Base-by-base conservation (phyloP, 2,888 invertebrate genomes). In the Electrophaes corylata region DNA sequence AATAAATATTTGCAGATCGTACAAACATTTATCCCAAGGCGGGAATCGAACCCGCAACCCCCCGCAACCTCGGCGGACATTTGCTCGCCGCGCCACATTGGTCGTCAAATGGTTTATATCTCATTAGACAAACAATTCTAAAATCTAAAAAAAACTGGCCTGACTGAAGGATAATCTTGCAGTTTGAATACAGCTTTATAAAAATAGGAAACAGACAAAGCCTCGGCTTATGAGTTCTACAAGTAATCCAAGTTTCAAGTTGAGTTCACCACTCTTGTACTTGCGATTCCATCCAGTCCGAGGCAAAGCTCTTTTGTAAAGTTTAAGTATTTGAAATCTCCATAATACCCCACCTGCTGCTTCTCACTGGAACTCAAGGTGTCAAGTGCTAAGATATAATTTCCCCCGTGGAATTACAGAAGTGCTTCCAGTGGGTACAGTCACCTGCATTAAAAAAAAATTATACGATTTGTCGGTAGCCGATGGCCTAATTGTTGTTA, bases 301-400 rank as follows among this genome's bases (percentile, higher is more conserved):
- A 56, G 31, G 18, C 39, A 52, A 55, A 57, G 57, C 57, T 54
- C 29, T 53, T 59, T 29, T 59, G 31, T 44, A 44, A 54, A 59
- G 45, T 62, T 35, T 46, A 53, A 52, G 45, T 31, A 64, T 40
- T 11, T 23, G 51, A 43, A 51, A 60, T 60, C 55, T 50, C 46
- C 55, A 20, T 60, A 55, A 49, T 52, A 44, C 54, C 19, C 19
- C 59, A 58, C 55, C 57, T 56, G 60, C 29, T 57, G n/a, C 45
- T 45, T 63, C 50, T 50, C 60, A 60, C 40, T 23, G 35, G 26
- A 55, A 53, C 50, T 56, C 40, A 40, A 35, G 46, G 55, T 60
- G 60, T 53, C 57, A 60, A 60, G 40, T 53, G 39, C 31, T 35
- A 33, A 40, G 51, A 47, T 20, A 47, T 35, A 51, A 55, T 62